A percentile compares a stretch with the other conserved stretches of the same genome.
Evolutionary conservation across 2,113 vertebrate species (phyloP).

Genomic region (Oncorhynchus tshawytscha): DNA sequence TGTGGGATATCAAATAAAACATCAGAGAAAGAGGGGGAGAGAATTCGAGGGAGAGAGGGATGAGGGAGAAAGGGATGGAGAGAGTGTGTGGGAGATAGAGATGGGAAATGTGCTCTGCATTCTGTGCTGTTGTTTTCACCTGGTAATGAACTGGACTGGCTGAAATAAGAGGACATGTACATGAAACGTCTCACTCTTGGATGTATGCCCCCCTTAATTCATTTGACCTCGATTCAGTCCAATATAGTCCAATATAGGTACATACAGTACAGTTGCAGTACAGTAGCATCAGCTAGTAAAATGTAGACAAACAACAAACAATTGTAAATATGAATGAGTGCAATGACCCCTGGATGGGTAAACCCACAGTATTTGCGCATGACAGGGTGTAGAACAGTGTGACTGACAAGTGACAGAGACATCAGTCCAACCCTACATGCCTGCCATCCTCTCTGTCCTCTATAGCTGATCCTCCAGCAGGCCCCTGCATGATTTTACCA

Average conservation of each 20-base stretch:
- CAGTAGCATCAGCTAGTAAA: background rate
- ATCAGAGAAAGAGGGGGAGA: constrained; percentile 68
- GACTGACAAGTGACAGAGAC: background rate
- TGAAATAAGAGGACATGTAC: background rate
- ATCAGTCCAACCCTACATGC: constrained; percentile 19
- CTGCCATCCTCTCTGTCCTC: constrained; percentile 31
- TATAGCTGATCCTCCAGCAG: constrained; percentile 55
- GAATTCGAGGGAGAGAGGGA: constrained; percentile 15
- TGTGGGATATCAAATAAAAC: constrained; percentile 79
- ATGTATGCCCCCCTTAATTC: background rate
- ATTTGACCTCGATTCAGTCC: background rate
- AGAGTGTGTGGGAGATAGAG: constrained; percentile 56
- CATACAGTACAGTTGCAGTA: background rate
- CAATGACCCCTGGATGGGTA: background rate
- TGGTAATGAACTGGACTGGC: constrained; percentile 60
- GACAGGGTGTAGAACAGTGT: too few relatives aligned
- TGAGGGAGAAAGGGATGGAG: constrained; percentile 57
- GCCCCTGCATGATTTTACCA: constrained; percentile 86
- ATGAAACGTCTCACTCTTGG: too few relatives aligned
- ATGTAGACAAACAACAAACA: background rate
- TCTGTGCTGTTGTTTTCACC: constrained; percentile 61
- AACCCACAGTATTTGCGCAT: background rate
- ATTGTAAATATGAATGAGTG: background rate
- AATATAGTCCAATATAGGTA: too few relatives aligned
- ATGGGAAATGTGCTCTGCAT: constrained; percentile 68